A percentile compares a stretch with the other conserved stretches of the same genome.
These are phyloP conservation scores for Elegia similella DNA, from an alignment of 2,888 invertebrate genomes.

Conservation along the genomic window DNA sequence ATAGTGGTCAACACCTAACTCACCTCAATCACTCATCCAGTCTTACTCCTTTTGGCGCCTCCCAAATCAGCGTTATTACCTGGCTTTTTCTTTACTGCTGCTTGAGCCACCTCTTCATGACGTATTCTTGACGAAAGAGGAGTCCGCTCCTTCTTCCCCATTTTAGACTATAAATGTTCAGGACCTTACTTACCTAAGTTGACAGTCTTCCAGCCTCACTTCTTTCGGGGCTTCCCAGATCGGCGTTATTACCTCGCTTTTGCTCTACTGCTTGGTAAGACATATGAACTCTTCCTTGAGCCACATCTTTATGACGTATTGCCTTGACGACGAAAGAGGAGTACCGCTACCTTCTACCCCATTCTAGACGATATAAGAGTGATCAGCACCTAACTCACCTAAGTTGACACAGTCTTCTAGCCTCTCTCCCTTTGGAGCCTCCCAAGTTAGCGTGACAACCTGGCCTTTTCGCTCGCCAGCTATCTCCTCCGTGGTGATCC, in stretches of 20 bases:
- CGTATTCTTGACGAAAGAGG: too few species aligned
- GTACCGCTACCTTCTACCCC: background rate
- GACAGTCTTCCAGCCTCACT: too few species aligned
- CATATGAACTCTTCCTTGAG: too few species aligned
- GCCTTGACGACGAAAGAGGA: too few species aligned
- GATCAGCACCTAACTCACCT: constrained; percentile 39
- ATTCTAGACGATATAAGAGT: background rate
- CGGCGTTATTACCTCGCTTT: too few species aligned
- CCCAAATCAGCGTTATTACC: constrained; percentile 58
- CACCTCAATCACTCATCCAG: constrained; percentile 68
- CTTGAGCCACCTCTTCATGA: too few species aligned
- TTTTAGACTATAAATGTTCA: too few species aligned
- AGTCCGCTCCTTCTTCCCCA: too few species aligned
- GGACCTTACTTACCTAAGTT: too few species aligned
- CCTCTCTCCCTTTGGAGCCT: constrained; percentile 46
- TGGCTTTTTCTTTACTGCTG: constrained; percentile 43
- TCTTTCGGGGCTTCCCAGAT: too few species aligned
- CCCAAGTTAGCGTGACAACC: constrained; percentile 58
- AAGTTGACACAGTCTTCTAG: constrained; percentile 65
- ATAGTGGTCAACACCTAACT: constrained; percentile 22
- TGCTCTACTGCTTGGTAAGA: too few species aligned
- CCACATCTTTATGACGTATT: too few species aligned
- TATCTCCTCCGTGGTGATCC: constrained; percentile 50
- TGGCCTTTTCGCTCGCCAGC: constrained; percentile 43
- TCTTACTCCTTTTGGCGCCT: constrained; percentile 46